phyloP scores from a whole-genome alignment of 2,797 vertebrate genomes.

The Rousettus madagascariensis region DNA sequence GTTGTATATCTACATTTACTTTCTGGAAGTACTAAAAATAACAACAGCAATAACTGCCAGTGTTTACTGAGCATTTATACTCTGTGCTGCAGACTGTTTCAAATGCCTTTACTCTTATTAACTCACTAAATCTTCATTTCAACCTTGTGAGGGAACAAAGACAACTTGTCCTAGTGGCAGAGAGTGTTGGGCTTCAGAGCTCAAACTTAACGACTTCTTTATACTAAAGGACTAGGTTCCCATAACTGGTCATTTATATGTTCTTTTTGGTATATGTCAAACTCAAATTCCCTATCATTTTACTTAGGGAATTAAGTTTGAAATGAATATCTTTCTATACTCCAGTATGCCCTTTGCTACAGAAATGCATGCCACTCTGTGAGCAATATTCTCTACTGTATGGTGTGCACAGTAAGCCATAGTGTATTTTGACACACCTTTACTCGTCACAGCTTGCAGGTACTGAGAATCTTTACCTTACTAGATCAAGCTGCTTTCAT shows the following conservation, averaged over 20 bases:
- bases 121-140: neutral
- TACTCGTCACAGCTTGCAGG: neutral
- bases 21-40: neutral
- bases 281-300: neutral
- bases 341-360: neutral
- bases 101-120: neutral
- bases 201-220: neutral
- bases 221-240: neutral
- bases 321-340: neutral
- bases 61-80: neutral
- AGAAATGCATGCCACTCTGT: neutral
- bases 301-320: neutral
- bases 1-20: neutral
- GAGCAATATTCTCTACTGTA: neutral
- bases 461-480: neutral
- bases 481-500: neutral
- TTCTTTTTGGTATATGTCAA: neutral
- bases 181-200: neutral
- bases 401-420: rapidly evolving
- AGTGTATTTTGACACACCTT: neutral
- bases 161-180: neutral
- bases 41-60: neutral
- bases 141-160: neutral
- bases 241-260: neutral
- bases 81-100: neutral